Conservation (phyloP, 2,113 vertebrate species). For the Tamias sibiricus region DNA sequence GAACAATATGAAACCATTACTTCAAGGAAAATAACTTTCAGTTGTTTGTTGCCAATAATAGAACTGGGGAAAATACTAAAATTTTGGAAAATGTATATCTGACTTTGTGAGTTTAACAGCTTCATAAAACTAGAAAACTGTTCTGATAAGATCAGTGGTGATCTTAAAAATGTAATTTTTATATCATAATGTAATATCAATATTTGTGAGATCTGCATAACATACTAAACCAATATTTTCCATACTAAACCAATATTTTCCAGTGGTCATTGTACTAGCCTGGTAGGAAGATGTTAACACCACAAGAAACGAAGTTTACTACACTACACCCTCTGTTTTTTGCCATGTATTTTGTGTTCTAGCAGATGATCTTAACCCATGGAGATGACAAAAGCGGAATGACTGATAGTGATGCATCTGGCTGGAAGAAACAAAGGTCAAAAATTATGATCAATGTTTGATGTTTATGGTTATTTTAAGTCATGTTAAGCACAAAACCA, state of each 20-base stretch:
- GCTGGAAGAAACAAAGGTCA: background rate
- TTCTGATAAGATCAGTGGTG: background rate
- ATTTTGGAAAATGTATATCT: slow-evolving; percentile 7
- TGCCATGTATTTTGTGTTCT: background rate
- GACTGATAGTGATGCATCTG: background rate
- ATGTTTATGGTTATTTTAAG: background rate
- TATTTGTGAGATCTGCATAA: background rate
- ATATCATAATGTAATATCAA: background rate
- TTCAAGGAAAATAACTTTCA: background rate
- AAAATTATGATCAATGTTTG: background rate
- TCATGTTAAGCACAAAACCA: background rate
- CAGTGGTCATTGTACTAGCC: background rate
- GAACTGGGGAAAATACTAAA: background rate
- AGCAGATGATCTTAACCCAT: background rate
- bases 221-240: background rate
- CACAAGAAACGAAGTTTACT: background rate
- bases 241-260: background rate
- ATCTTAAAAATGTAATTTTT: background rate
- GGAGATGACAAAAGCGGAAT: background rate
- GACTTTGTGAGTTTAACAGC: background rate
- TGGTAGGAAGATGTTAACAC: background rate
- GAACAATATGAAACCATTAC: background rate
- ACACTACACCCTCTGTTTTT: background rate
- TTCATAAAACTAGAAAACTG: background rate
- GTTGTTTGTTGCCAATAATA: background rate